Evolutionary conservation across 2,888 invertebrate species (phyloP).

Genomic region (Agrotis puta): DNA sequence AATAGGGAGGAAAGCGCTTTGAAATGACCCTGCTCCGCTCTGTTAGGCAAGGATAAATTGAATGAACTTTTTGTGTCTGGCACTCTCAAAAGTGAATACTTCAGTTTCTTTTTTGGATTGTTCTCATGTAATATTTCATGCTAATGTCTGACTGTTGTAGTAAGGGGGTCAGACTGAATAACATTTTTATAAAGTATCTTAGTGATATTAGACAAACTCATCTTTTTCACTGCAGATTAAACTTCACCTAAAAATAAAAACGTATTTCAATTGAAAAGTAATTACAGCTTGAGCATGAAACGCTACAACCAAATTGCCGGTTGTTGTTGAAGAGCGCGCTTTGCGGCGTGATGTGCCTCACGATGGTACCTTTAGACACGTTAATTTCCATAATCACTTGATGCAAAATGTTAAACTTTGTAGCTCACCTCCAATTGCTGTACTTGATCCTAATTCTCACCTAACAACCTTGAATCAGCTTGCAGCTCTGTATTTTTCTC

Average conservation of each 20-base stretch:
- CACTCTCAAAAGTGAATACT: conserved; percentile 53
- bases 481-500: conserved; percentile 28
- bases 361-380: conserved; percentile 78
- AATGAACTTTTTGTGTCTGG: conserved; percentile 67
- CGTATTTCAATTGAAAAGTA: conserved; percentile 76
- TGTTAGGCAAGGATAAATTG: conserved; percentile 66
- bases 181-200: conserved; percentile 6
- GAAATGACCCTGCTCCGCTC: conserved; percentile 59
- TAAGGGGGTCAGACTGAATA: conserved; percentile 16
- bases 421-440: conserved; percentile 46
- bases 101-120: conserved; percentile 48
- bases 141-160: conserved; percentile 38
- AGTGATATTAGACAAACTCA: conserved; percentile 1
- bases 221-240: conserved; percentile 27
- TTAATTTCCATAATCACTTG: conserved; percentile 80
- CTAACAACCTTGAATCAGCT: conserved; percentile 39
- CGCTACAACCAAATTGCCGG: conserved; percentile 77
- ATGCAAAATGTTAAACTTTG: conserved; percentile 68
- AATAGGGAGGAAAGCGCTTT: conserved; percentile 61
- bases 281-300: conserved; percentile 72
- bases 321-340: conserved; percentile 67
- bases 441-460: conserved; percentile 53
- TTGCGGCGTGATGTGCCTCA: conserved; percentile 74
- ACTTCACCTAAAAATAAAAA: conserved; percentile 55
- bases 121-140: conserved; percentile 51